These are phyloP conservation scores for Boloria euphrosyne DNA, from an alignment of 2,888 invertebrate species.

Conservation along the genomic window DNA sequence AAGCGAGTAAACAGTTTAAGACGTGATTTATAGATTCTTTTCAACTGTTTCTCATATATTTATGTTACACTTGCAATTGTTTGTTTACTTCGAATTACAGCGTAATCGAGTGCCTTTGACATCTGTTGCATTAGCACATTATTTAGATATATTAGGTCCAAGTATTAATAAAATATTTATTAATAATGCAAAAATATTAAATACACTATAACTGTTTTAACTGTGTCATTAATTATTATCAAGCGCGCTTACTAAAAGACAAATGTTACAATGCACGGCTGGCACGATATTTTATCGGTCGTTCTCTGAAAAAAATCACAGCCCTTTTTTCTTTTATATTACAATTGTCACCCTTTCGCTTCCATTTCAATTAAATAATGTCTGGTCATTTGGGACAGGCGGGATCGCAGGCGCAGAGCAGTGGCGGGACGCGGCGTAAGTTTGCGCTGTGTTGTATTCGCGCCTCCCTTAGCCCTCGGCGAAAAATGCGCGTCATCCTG, in stretches of 20 bases:
- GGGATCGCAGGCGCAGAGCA: conserved; percentile 40
- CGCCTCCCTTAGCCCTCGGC: conserved; percentile 66
- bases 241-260: conserved; percentile 60
- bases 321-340: conserved; percentile 80
- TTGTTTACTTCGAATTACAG: conserved; percentile 36
- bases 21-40: conserved; percentile 63
- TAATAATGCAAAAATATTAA: conserved; percentile 3
- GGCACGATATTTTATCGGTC: conserved; percentile 77
- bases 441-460: conserved; percentile 57
- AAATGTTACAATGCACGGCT: conserved; percentile 80
- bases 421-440: conserved; percentile 33
- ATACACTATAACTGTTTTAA: conserved; percentile 33
- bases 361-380: conserved; percentile 82
- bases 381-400: conserved; percentile 80
- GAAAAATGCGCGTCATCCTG: conserved; percentile 80
- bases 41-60: conserved; percentile 47
- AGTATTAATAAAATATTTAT: background rate
- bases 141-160: no score
- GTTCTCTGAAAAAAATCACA: conserved; percentile 70
- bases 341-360: conserved; percentile 82
- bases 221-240: conserved; percentile 46
- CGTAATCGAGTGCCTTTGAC: background rate
- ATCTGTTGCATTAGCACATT: no score
- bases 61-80: conserved; percentile 53
- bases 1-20: conserved; percentile 70